Evolutionary conservation across 2,113 vertebrate genomes (phyloP), one percentile per base, ranked within the genome.

Genomic region (Corythornis vintsioides): DNA sequence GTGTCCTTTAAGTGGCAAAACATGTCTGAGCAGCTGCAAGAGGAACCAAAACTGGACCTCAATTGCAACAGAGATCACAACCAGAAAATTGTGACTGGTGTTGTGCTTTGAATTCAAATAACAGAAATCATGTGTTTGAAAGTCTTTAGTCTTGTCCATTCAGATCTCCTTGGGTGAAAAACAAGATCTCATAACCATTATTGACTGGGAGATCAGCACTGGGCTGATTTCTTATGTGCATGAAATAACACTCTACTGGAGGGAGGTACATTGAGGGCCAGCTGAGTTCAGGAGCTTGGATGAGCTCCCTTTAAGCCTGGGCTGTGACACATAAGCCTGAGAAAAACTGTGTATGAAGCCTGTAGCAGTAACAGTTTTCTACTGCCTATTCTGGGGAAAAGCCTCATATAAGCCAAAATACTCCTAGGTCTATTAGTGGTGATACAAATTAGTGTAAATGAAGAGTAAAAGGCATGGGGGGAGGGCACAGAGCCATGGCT

Each of bases 1-100:
- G 2, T 52, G 56, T 65, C 87, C 28, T 73, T 31, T 43, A 83
- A 79, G 55, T 80, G 83, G 18, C 61, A 77, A 56, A 59, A 81
- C n/a, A n/a, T 1, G 11, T 75, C 61, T 90, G 60, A 93, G 53
- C 40, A 53, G 60, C 83, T 77, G 73, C 57, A 81, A 74, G 90
- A 78, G 57, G 90, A 95, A 92, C n/a, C 40, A 90, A 75, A 93
- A 81, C 61, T 63, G 71, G 60, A 74, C 47, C 35, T 11, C n/a
- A 14, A 43, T 60, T 77, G 33, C 42, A 67, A 48, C 2, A 1
- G 69, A 59, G 43, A 40, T 57, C 11, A 56, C n/a, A 60, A 69
- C 53, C 47, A 84, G 53, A 86, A 73, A 88, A 35, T 18, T 64
- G 55, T 0, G 5, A 31, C 17, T 78, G 42, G 11, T 52, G 48